phyloP scores from a whole-genome alignment of 2,113 vertebrate genomes.

The Mus pahari region DNA sequence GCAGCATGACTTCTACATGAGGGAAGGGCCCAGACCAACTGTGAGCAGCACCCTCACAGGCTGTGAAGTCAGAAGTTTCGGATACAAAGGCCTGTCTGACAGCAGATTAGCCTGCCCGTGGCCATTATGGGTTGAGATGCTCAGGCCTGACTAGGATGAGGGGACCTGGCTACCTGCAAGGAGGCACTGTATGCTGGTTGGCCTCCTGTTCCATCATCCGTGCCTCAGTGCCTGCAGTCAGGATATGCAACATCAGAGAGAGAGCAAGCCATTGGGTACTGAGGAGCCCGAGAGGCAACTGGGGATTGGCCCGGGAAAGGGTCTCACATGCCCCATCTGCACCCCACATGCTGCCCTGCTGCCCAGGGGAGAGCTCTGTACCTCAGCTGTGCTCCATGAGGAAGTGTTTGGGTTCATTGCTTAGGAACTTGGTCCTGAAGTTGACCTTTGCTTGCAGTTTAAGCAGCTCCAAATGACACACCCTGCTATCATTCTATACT shows the following conservation, averaged over 20 bases:
- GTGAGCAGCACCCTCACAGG: not conserved
- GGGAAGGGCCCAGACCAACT: not conserved
- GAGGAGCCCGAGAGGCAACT: not conserved
- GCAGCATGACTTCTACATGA: not conserved
- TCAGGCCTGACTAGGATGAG: not conserved
- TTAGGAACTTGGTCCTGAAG: not conserved
- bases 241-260: not conserved
- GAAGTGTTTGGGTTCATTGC: not conserved
- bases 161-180: not conserved
- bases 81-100: not conserved
- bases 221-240: too few relatives aligned
- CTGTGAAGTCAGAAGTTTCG: not conserved
- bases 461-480: not conserved
- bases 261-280: too few relatives aligned
- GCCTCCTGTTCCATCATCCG: accelerated
- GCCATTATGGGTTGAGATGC: not conserved
- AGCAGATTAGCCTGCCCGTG: not conserved
- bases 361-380: too few relatives aligned
- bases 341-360: not conserved
- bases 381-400: not conserved
- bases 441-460: not conserved
- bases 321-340: not conserved
- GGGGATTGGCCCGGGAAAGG: not conserved
- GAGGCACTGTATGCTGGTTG: too few relatives aligned
- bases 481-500: not conserved